phyloP scores from a whole-genome alignment of 53 echinoderm and acorn worm genomes.

The Hippasteria phrygiana region DNA sequence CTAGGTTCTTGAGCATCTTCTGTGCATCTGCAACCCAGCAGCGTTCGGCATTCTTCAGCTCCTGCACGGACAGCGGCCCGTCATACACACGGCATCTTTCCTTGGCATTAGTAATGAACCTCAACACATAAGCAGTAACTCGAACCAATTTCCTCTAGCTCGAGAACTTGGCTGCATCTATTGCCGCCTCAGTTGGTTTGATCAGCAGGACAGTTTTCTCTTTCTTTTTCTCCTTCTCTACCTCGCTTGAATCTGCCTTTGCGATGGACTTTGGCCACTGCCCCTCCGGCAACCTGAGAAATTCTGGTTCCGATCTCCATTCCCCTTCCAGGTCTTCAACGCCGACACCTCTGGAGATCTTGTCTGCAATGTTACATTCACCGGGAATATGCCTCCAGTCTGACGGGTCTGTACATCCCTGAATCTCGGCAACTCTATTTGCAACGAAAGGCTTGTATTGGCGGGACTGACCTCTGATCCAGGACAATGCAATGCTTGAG shows the following conservation, averaged over 20 bases:
- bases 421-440: conserved; percentile 41
- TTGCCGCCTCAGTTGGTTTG: neutral
- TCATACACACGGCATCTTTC: neutral
- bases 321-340: conserved; percentile 7
- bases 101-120: neutral
- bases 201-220: conserved; percentile 19
- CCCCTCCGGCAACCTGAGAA: conserved; percentile 35
- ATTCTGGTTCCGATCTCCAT: conserved; percentile 63
- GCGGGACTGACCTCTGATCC: conserved; percentile 39
- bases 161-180: neutral
- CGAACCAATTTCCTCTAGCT: conserved; percentile 14
- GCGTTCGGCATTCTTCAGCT: conserved; percentile 20
- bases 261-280: conserved; percentile 57
- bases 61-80: neutral
- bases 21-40: conserved; percentile 41
- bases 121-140: conserved; percentile 22
- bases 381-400: conserved; percentile 46
- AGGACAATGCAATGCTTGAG: conserved; percentile 9
- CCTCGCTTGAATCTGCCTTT: conserved; percentile 1
- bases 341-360: conserved; percentile 47
- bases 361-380: conserved; percentile 13
- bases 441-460: conserved; percentile 25
- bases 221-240: conserved; percentile 40
- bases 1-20: conserved; percentile 7
- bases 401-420: conserved; percentile 22